Conservation (phyloP, 1,140 invertebrate genomes). For the Drosophila saltans region DNA sequence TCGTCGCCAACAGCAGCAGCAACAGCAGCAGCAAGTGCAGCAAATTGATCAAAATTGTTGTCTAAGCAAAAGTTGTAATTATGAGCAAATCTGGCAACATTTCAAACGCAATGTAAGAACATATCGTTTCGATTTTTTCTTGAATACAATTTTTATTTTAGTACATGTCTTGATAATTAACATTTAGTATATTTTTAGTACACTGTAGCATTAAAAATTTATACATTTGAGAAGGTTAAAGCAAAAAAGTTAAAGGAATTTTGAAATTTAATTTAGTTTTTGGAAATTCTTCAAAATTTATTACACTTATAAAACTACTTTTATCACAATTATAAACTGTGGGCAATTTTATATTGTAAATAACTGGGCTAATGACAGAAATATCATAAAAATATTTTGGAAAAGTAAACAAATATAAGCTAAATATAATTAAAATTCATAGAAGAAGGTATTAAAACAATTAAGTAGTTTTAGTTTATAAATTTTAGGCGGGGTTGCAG, state of each 20-base stretch:
- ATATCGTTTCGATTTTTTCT: background rate
- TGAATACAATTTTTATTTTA: no score
- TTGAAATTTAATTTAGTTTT: no score
- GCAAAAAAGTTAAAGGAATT: no score
- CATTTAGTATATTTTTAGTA: constrained; percentile 2
- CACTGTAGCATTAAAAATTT: no score
- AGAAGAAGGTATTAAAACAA: no score
- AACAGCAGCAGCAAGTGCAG: constrained; percentile 38
- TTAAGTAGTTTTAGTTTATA: no score
- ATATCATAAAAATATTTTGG: background rate
- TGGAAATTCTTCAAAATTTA: background rate
- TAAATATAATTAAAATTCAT: no score
- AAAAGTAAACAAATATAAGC: background rate
- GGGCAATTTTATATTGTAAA: background rate
- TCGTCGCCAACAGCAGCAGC: constrained; percentile 46
- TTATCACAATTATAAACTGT: no score
- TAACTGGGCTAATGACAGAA: background rate
- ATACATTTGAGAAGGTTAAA: no score
- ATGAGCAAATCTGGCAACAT: constrained; percentile 69
- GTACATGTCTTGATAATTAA: background rate
- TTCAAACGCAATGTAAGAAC: constrained; percentile 66
- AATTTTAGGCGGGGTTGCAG: no score
- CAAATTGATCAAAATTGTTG: constrained; percentile 59
- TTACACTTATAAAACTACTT: background rate
- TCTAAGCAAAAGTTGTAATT: constrained; percentile 61